These are phyloP conservation scores for Anarrhichthys ocellatus DNA, from an alignment of 2,113 vertebrate species.

Conservation along the genomic window DNA sequence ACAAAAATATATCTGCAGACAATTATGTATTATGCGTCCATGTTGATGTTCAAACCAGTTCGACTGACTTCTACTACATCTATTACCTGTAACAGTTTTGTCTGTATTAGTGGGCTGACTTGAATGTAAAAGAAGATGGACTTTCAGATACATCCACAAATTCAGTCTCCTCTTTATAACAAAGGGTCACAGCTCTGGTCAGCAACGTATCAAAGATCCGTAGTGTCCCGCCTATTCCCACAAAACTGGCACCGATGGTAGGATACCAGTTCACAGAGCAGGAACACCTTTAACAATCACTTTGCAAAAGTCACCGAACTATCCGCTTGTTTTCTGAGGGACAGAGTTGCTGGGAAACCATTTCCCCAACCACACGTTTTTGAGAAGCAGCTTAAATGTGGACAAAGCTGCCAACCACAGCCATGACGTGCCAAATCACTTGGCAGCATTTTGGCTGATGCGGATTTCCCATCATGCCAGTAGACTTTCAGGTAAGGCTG, in stretches of 20 bases:
- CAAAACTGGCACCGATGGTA: neutral
- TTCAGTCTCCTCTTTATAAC: neutral
- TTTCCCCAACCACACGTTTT: slow-evolving; percentile 39
- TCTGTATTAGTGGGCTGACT: neutral
- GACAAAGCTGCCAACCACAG: slow-evolving; percentile 50
- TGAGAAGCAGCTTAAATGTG: slow-evolving; percentile 39
- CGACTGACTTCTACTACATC: neutral
- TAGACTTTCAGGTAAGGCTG: slow-evolving; percentile 19
- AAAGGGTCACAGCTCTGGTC: neutral
- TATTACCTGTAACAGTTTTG: neutral
- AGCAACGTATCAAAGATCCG: neutral
- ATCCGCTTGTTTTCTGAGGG: neutral
- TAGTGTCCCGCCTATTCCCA: neutral
- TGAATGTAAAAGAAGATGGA: neutral
- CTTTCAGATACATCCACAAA: neutral
- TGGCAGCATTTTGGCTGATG: slow-evolving; percentile 43
- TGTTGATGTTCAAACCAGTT: slow-evolving; percentile 31
- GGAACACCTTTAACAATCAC: neutral
- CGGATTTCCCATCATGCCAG: slow-evolving; percentile 42
- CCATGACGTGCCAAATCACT: slow-evolving; percentile 54
- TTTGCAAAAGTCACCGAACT: neutral
- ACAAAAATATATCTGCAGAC: slow-evolving; percentile 38
- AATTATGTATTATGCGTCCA: slow-evolving; percentile 22
- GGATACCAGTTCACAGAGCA: neutral
- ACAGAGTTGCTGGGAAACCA: slow-evolving; percentile 38